A percentile compares a stretch with the other conserved stretches of the same genome.
These are phyloP conservation scores for Chrysocyon brachyurus DNA, from an alignment of 2,797 vertebrate species.

Conservation along the genomic window DNA sequence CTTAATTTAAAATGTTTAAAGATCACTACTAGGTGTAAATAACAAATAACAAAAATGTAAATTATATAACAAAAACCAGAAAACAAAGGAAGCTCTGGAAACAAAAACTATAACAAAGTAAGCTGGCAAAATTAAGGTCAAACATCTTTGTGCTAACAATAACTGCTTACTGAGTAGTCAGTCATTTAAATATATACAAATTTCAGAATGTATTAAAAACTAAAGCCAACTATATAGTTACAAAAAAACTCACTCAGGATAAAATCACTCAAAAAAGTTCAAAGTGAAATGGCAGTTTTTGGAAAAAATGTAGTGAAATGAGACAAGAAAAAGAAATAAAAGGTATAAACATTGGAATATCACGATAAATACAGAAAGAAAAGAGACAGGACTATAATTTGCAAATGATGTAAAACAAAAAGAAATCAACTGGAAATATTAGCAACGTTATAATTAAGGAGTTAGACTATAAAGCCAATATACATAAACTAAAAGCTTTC, in stretches of 20 bases:
- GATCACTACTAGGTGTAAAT: not conserved
- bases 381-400: not conserved
- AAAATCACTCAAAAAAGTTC: constrained; percentile 34
- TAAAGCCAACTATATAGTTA: constrained; percentile 34
- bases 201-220: not conserved
- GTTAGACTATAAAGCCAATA: not conserved
- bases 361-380: not conserved
- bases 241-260: not conserved
- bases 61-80: not conserved
- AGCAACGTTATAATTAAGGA: constrained; percentile 30
- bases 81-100: constrained; percentile 28
- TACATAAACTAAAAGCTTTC: constrained; percentile 30
- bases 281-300: constrained; percentile 18
- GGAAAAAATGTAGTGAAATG: not conserved
- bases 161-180: not conserved
- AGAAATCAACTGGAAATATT: constrained; percentile 34
- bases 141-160: not conserved
- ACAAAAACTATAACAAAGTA: constrained; percentile 1
- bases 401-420: not conserved
- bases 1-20: constrained; percentile 22
- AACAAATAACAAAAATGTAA: not conserved
- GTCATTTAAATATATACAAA: not conserved
- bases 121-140: constrained; percentile 7
- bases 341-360: not conserved
- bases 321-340: constrained; percentile 27